A percentile compares a stretch with the other conserved stretches of the same genome.
Evolutionary conservation across 1,140 invertebrate genomes (phyloP).

Genomic region (Diabrotica undecimpunctata): DNA sequence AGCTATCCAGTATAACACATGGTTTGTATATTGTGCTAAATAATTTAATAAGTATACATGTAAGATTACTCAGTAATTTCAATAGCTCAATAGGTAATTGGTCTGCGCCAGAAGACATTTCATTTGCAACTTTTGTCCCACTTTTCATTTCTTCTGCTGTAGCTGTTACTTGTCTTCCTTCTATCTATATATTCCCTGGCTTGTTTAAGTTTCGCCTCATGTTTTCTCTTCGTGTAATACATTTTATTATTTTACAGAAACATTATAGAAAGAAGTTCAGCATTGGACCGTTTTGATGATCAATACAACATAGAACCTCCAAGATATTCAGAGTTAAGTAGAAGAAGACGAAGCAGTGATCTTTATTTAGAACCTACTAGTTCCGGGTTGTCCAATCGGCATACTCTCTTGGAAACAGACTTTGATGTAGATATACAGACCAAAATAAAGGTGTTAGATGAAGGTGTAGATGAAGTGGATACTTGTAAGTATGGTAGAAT

Average conservation of each 20-base stretch:
- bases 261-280: conserved; percentile 12
- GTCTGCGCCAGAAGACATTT: too few species aligned
- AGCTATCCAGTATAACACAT: too few species aligned
- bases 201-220: too few species aligned
- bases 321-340: conserved; percentile 10
- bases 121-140: too few species aligned
- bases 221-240: too few species aligned
- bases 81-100: too few species aligned
- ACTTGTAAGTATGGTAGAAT: neutral
- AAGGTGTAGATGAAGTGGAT: conserved; percentile 5
- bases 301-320: conserved; percentile 17
- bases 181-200: too few species aligned
- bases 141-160: too few species aligned
- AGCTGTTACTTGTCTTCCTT: too few species aligned
- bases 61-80: too few species aligned
- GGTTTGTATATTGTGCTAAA: too few species aligned
- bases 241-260: conserved; percentile 10
- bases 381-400: neutral
- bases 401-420: conserved; percentile 10
- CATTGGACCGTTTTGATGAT: conserved; percentile 6
- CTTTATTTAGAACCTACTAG: conserved; percentile 35
- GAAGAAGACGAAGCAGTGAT: conserved; percentile 37
- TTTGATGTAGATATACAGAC: conserved; percentile 14
- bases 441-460: conserved; percentile 4
- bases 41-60: too few species aligned